Conservation (phyloP, 1,140 invertebrate genomes). For the Aporrectodea caliginosa region DNA sequence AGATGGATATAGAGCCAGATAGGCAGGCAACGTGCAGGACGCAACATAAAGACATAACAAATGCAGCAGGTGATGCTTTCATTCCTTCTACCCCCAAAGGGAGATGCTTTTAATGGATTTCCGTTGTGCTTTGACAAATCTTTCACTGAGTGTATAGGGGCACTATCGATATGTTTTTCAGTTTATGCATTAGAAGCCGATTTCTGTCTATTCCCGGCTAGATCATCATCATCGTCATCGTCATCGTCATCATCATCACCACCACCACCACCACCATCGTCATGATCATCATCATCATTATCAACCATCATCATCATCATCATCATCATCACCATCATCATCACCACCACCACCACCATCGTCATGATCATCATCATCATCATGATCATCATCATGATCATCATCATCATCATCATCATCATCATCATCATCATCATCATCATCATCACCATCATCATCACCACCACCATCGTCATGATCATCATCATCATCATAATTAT, state of each 20-base stretch:
- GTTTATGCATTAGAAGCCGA: neutral
- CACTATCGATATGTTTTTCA: neutral
- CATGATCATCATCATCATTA: too few species aligned
- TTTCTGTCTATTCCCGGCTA: too few species aligned
- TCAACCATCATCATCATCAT: too few species aligned
- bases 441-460: neutral
- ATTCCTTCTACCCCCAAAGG: neutral
- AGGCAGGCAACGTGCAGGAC: neutral
- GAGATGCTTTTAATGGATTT: neutral
- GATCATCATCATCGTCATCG: constrained; percentile 6
- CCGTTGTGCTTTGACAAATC: neutral
- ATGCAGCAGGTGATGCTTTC: neutral
- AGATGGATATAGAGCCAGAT: constrained; percentile 3
- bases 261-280: too few species aligned
- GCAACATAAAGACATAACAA: neutral
- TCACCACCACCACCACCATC: too few species aligned
- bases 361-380: too few species aligned
- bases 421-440: neutral
- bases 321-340: too few species aligned
- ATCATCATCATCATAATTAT: too few species aligned
- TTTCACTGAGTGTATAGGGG: neutral
- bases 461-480: too few species aligned
- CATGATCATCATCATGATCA: neutral
- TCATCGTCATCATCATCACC: too few species aligned
- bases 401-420: neutral